phyloP scores from a whole-genome alignment of 2,113 vertebrate species.

The Pavo muticus region DNA sequence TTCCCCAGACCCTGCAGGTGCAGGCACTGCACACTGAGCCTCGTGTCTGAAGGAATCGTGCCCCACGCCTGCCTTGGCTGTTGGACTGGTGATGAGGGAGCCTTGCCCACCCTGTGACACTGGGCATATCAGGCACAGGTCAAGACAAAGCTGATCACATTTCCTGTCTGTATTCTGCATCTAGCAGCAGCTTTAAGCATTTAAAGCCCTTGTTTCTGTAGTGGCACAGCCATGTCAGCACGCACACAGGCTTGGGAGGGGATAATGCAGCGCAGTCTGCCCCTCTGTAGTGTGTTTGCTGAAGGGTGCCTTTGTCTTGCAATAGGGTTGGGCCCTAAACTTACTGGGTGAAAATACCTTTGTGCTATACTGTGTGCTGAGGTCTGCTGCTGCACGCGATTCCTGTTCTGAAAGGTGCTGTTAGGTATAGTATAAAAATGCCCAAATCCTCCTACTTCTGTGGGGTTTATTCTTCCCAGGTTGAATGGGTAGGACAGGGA shows the following conservation, averaged over 20 bases:
- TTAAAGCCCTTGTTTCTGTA: neutral
- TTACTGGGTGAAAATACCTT: neutral
- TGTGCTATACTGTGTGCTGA: fast-evolving
- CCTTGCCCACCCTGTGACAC: too few relatives aligned
- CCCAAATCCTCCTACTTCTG: fast-evolving
- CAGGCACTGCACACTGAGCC: neutral
- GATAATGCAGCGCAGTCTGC: fast-evolving
- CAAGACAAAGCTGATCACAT: neutral
- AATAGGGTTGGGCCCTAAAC: fast-evolving
- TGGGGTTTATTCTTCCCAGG: fast-evolving
- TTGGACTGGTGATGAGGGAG: neutral
- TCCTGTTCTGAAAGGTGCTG: neutral
- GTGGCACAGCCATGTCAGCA: neutral
- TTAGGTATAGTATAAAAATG: fast-evolving
- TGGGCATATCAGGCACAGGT: fast-evolving
- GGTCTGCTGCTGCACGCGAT: fast-evolving
- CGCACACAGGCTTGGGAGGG: fast-evolving
- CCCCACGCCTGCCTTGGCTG: fast-evolving
- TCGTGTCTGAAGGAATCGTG: fast-evolving
- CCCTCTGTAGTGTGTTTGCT: neutral
- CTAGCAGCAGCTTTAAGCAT: neutral
- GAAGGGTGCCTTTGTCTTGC: neutral
- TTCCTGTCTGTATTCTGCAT: neutral
- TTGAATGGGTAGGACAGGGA: fast-evolving
- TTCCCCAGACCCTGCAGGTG: fast-evolving